phyloP scores from a whole-genome alignment of 2,797 vertebrate genomes.

The Microcaecilia unicolor region DNA sequence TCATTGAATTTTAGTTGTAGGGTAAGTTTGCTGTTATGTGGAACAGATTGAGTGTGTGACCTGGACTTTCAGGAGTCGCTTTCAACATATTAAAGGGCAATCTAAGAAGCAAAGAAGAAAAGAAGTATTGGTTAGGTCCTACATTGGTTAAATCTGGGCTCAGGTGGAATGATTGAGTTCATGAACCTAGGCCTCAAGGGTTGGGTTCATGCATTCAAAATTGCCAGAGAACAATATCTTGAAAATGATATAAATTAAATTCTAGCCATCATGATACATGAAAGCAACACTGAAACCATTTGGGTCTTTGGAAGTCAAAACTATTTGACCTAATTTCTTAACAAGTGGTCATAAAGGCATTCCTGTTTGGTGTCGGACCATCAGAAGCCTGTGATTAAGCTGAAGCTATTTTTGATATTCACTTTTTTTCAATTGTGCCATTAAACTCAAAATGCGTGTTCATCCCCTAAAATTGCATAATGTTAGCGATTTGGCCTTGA shows the following conservation, averaged over 20 bases:
- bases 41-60: slow-evolving; percentile 23
- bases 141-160: background rate
- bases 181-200: slow-evolving; percentile 18
- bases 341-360: no score
- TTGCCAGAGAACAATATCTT: background rate
- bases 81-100: background rate
- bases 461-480: no score
- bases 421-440: no score
- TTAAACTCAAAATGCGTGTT: no score
- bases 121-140: background rate
- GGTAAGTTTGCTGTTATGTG: slow-evolving; percentile 4
- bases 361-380: no score
- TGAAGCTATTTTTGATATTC: no score
- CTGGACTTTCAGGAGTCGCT: slow-evolving; percentile 11
- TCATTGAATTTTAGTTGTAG: slow-evolving; percentile 21
- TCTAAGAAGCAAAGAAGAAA: background rate
- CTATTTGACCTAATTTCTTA: no score
- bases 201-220: background rate
- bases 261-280: slow-evolving; percentile 12
- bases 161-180: background rate
- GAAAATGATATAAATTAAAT: slow-evolving; percentile 18
- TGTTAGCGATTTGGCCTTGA: no score
- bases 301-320: no score
- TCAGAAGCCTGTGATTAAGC: no score
- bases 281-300: slow-evolving; percentile 1